Conservation (phyloP, 64 coral and sea anemone species). For the Actinia tenebrosa region DNA sequence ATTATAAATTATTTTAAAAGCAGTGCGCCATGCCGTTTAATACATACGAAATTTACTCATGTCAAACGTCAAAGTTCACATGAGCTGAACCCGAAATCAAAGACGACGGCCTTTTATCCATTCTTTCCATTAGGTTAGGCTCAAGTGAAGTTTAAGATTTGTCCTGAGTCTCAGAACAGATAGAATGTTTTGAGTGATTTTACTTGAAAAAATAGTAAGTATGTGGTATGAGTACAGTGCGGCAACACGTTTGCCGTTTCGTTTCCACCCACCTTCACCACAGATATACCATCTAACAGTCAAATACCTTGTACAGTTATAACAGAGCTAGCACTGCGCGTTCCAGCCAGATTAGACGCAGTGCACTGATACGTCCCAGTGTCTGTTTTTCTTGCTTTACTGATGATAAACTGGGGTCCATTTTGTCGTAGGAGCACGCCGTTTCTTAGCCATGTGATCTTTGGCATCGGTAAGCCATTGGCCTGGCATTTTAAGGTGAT, state of each 20-base stretch:
- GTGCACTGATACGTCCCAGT: constrained; percentile 56
- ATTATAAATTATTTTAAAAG: too few relatives aligned
- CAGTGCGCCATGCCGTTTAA: too few relatives aligned
- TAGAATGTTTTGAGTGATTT: too few relatives aligned
- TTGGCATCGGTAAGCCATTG: constrained; percentile 45
- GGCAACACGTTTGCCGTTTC: not conserved
- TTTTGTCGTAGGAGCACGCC: not conserved
- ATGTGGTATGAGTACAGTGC: too few relatives aligned
- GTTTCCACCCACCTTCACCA: not conserved
- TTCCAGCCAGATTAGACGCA: constrained; percentile 45
- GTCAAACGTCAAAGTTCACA: too few relatives aligned
- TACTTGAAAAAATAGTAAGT: too few relatives aligned
- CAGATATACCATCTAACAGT: not conserved
- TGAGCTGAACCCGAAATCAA: too few relatives aligned
- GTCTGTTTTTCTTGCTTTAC: constrained; percentile 10
- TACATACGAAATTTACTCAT: too few relatives aligned
- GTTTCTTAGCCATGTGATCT: constrained; percentile 52
- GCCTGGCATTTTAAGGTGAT: constrained; percentile 53
- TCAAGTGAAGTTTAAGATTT: too few relatives aligned
- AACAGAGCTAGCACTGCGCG: constrained; percentile 20
- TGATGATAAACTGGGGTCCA: not conserved
- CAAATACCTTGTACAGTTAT: constrained; percentile 55
- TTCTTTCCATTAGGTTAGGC: too few relatives aligned
- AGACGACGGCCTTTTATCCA: too few relatives aligned
- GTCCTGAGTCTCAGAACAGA: too few relatives aligned